A percentile compares a stretch with the other conserved stretches of the same genome.
phyloP scores from a whole-genome alignment of 2,888 invertebrate species.

The Agrochola lychnidis region DNA sequence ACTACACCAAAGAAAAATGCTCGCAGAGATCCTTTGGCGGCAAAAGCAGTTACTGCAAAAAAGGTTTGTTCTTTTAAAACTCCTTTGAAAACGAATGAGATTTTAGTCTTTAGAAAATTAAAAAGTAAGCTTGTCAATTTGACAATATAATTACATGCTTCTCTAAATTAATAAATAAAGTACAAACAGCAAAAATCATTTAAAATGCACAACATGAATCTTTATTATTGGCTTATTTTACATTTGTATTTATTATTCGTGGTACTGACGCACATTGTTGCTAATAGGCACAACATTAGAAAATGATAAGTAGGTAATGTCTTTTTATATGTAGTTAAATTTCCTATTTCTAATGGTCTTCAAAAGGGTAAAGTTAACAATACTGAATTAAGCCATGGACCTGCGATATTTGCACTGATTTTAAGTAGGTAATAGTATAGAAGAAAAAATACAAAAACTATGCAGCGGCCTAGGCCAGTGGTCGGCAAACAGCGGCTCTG shows the following conservation, averaged over 20 bases:
- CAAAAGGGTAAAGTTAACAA: not conserved
- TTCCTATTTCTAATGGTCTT: not conserved
- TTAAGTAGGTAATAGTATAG: no score
- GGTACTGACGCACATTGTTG: not conserved
- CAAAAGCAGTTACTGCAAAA: conserved; percentile 92
- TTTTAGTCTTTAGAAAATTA: not conserved
- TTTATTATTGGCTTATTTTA: not conserved
- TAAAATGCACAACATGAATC: not conserved
- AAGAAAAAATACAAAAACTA: not conserved
- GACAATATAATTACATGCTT: not conserved
- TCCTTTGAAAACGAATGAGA: not conserved
- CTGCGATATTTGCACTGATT: no score
- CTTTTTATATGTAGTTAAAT: not conserved
- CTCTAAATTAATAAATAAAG: no score
- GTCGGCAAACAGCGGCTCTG: no score
- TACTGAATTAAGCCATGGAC: not conserved
- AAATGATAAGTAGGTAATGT: not conserved
- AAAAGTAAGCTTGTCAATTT: not conserved
- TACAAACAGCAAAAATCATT: not conserved
- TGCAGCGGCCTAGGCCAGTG: not conserved
- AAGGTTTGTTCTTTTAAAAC: conserved; percentile 83
- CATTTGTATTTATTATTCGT: not conserved
- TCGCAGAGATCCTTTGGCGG: conserved; percentile 90
- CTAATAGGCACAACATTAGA: not conserved
- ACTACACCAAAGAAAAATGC: conserved; percentile 83